Base-by-base conservation (phyloP, 2,888 invertebrate species). In the Ectemnius lituratus region DNA sequence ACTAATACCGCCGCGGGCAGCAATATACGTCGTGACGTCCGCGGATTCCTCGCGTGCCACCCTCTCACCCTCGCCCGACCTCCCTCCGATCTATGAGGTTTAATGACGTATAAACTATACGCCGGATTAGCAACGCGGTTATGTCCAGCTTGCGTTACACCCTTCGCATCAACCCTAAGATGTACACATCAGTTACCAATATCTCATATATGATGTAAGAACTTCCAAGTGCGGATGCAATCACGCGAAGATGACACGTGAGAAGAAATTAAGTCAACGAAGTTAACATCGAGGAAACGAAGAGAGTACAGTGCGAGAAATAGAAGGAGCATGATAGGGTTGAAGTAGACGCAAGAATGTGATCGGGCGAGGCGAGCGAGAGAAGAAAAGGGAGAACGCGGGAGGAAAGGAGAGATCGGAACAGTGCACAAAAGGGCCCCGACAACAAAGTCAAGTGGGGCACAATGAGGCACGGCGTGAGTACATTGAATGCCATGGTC, bases 91-190 rank as follows among this genome's bases (percentile, higher is more conserved):
- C 61, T 75, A 78, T 75, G 77, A 76, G 86, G 89, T 90, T 90
- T 90, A 90, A 90, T 90, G 90, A 90, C 90, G 90, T 90, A 90
- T 90, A 90, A 90, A 90, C 90, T 90, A 90, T 90, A 90, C 89
- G 89, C 78, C 82, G 90, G 90, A 90, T 90, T 90, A 90, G 82
- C 84, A 67, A 73, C 74, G 83, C 76, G 83, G 82, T 82, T 82
- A 76, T 66, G 64, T 63, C 64, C 57, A 67, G 64, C 71, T 70
- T 69, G 66, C 52, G 73, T 65, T 76, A 67, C 74, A 59, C 73
- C 62, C 80, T 52, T 45, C 64, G 64, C 47, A 63, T 67, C 79
- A 70, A 6, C 37, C 71, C 70, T 75, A 78, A 81, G 81, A 80
- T 65, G 73, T 63, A 60, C 68, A 66, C 64, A 58, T 75, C 27